These are phyloP conservation scores for Porites australiensis DNA, from an alignment of 64 coral and sea anemone genomes.

Conservation along the genomic window DNA sequence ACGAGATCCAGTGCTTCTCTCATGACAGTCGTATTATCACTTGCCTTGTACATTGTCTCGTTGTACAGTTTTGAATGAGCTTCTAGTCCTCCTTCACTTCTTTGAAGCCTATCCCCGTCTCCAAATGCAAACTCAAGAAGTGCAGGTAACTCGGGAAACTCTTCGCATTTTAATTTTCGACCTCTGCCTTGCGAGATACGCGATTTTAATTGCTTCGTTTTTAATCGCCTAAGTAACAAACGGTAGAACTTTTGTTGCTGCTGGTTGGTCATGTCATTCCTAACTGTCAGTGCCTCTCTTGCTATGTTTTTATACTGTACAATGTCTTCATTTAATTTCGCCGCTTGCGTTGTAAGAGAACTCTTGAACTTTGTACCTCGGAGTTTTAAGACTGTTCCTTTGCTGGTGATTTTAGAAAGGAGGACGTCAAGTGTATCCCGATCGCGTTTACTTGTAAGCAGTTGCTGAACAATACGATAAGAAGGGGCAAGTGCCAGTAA, in stretches of 20 bases:
- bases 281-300: conserved; percentile 40
- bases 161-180: conserved; percentile 50
- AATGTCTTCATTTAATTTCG: conserved; percentile 49
- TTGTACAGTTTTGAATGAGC: conserved; percentile 43
- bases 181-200: conserved; percentile 46
- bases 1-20: conserved; percentile 34
- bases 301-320: background rate
- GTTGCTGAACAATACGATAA: conserved; percentile 46
- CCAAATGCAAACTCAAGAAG: conserved; percentile 51
- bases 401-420: conserved; percentile 39
- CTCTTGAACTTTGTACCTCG: conserved; percentile 42
- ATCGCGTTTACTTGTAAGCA: conserved; percentile 43
- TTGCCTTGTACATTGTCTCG: conserved; percentile 34
- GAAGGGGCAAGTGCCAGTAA: conserved; percentile 15
- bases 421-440: conserved; percentile 38
- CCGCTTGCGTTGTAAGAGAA: conserved; percentile 30
- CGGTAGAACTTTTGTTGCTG: conserved; percentile 44
- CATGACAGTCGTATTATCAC: conserved; percentile 17
- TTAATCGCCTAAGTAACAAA: conserved; percentile 14
- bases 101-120: conserved; percentile 19
- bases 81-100: conserved; percentile 33
- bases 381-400: conserved; percentile 43
- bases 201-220: conserved; percentile 47
- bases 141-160: conserved; percentile 39
- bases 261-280: conserved; percentile 50